Evolutionary conservation across 2,113 vertebrate genomes (phyloP), one percentile per base, ranked within the genome.

Genomic region (Megaceryle torquata): DNA sequence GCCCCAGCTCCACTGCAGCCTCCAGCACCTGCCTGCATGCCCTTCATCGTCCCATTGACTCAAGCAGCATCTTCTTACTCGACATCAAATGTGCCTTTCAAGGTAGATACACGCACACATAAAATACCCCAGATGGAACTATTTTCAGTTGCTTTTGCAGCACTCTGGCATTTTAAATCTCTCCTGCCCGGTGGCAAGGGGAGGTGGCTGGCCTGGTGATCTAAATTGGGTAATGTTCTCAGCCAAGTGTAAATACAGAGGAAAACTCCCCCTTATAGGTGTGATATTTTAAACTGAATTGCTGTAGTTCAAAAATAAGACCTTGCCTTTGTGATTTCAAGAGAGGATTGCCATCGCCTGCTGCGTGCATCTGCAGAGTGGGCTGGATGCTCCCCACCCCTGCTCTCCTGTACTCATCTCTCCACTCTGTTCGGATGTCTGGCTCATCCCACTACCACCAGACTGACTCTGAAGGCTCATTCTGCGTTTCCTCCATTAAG

Each of bases 11-110:
- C 3, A 0, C 21, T 37, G 15, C 10, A 21, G 22, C 43, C 59
- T 10, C 53, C 9, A 7, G 44, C 6, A 0, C 75, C 24, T 39
- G 43, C 44, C 33, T 4, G 1, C 53, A 41, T 0, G 0, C 4
- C 6, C 29, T 21, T 21, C 15, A 35, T 1, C 2, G 9, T 7
- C 33, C 44, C 11, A 0, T 2, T 9, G 46, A 14, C 53, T 33
- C 39, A 33, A 25, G 51, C 12, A 33, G 0, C 12, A 13, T 5
- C 10, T 15, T 54, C 22, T 6, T 7, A 18, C 6, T 12, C 60
- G 35, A 19, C 9, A 72, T 2, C 65, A 72, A 53, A 37, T 1
- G 0, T 20, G 25, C 44, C 39, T 51, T 60, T 33, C 26, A 51
- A 57, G 51, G 35, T 5, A 60, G 22, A 8, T 19, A 41, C 2